A percentile compares a stretch with the other conserved stretches of the same genome.
Evolutionary conservation across 1,140 invertebrate genomes (phyloP).

Genomic region (Drosophila littoralis): DNA sequence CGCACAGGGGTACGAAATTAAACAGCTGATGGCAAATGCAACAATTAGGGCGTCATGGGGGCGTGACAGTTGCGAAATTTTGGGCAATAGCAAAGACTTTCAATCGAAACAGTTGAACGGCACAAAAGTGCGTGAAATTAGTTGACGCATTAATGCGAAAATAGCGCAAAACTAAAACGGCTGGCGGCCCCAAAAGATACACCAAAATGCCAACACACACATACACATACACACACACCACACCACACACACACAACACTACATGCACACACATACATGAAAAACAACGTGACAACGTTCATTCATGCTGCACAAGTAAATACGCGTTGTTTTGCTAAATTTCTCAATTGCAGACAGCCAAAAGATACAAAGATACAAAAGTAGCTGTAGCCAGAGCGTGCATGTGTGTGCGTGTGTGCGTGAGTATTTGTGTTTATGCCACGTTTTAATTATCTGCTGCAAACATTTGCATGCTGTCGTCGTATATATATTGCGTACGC

Average conservation of each 20-base stretch:
- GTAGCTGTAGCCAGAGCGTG: conserved; percentile 7
- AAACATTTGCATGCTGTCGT: conserved; percentile 11
- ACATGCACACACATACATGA: conserved; percentile 37
- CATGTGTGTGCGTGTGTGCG: background rate
- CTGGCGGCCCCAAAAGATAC: conserved; percentile 48
- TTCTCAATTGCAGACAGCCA: conserved; percentile 60
- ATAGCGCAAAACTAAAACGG: conserved; percentile 71
- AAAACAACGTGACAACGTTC: conserved; percentile 64
- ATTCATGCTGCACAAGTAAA: conserved; percentile 70
- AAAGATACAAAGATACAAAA: conserved; percentile 55
- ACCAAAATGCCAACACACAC: conserved; percentile 53
- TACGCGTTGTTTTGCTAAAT: conserved; percentile 44
- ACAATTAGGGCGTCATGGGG: conserved; percentile 45
- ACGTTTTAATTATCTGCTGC: conserved; percentile 17
- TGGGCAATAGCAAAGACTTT: conserved; percentile 56
- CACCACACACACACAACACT: conserved; percentile 22
- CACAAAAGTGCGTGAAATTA: conserved; percentile 49
- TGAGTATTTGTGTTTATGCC: conserved; percentile 2
- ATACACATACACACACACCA: conserved; percentile 26
- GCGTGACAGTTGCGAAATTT: conserved; percentile 41
- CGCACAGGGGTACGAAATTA: conserved; percentile 11
- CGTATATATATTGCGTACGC: conserved; percentile 1
- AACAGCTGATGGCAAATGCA: conserved; percentile 65
- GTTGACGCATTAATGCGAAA: conserved; percentile 52
- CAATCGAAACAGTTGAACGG: conserved; percentile 51